phyloP scores from a whole-genome alignment of 2,797 vertebrate species.

The Sebastes iracundus region DNA sequence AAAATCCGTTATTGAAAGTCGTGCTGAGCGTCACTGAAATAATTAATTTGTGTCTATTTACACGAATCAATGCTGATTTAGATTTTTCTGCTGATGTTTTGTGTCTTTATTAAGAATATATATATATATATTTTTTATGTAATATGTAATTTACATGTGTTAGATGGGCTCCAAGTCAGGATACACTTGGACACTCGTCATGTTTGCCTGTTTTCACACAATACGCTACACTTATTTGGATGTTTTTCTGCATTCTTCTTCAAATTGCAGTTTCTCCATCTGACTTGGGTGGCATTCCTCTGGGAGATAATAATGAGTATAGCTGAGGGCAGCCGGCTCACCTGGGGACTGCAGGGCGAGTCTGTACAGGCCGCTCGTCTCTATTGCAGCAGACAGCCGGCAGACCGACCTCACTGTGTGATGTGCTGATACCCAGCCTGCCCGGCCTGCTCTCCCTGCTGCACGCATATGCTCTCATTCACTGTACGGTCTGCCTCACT shows the following conservation, averaged over 20 bases:
- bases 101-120: not conserved
- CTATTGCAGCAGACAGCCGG: constrained; percentile 30
- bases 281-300: constrained; percentile 70
- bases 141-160: not conserved
- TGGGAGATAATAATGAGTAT: constrained; percentile 61
- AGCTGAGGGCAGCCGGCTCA: constrained; percentile 52
- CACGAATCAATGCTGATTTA: not conserved
- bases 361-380: constrained; percentile 54
- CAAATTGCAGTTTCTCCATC: constrained; percentile 30
- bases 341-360: constrained; percentile 56
- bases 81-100: not conserved
- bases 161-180: not conserved
- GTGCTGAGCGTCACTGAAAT: no score
- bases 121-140: no score
- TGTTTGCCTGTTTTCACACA: not conserved
- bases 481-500: not conserved
- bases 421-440: constrained; percentile 51
- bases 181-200: not conserved
- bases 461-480: constrained; percentile 1
- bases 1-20: no score
- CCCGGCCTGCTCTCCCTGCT: constrained; percentile 4
- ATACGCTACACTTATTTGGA: not conserved
- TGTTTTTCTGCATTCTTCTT: constrained; percentile 33
- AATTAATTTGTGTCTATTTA: no score
- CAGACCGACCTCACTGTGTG: constrained; percentile 34